Percentiles rank a stretch among this genome's conserved stretches.
phyloP scores from a whole-genome alignment of 1,140 invertebrate species.

The Sitobion miscanthi region DNA sequence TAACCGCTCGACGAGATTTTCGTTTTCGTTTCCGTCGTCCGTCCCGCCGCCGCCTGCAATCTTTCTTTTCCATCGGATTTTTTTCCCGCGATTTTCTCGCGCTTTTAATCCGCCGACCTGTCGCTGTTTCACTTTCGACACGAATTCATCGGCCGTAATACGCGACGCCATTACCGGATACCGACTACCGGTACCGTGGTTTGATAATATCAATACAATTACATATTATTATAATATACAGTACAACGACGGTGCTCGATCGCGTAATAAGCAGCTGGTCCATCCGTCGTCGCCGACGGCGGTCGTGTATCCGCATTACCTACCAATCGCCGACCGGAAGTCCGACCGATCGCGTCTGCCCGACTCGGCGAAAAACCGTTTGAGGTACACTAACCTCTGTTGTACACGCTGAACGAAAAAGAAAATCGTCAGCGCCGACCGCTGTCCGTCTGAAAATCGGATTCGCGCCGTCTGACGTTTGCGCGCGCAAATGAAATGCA shows the following conservation, averaged over 20 bases:
- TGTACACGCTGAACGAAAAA: not conserved
- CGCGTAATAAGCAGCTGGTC: not conserved
- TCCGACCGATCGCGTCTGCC: not conserved
- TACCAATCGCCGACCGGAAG: not conserved
- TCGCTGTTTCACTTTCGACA: not conserved
- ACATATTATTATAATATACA: too few species aligned
- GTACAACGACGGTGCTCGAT: not conserved
- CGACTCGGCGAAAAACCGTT: not conserved
- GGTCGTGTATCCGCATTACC: not conserved
- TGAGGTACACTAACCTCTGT: not conserved
- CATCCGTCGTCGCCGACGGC: not conserved
- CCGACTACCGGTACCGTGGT: not conserved
- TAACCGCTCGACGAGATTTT: too few species aligned
- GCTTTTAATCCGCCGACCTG: too few species aligned
- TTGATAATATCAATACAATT: too few species aligned
- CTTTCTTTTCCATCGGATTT: too few species aligned
- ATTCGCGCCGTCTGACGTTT: not conserved
- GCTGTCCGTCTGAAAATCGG: not conserved
- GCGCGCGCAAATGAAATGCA: constrained; percentile 33
- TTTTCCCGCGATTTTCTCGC: too few species aligned
- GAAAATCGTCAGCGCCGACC: not conserved
- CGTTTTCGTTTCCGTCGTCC: not conserved
- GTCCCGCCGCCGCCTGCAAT: too few species aligned
- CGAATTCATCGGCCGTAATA: not conserved
- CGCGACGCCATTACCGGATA: not conserved